Conservation (phyloP, 2,888 invertebrate genomes). For the Ectropis crepuscularia region DNA sequence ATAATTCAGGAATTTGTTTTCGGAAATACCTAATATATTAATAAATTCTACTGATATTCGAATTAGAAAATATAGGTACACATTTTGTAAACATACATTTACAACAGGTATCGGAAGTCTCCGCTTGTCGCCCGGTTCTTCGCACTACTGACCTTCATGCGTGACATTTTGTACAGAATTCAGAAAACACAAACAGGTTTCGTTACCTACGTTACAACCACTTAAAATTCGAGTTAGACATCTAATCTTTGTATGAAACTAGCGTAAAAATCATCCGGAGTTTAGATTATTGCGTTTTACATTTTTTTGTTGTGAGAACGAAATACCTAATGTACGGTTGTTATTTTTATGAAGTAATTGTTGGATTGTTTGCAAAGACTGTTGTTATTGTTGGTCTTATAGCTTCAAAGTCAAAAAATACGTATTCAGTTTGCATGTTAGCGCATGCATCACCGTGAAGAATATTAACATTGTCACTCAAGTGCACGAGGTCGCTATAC, state of each 20-base stretch:
- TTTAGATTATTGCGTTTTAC: conserved; percentile 2
- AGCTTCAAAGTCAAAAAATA: conserved; percentile 34
- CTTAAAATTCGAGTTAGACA: conserved; percentile 44
- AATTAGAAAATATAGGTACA: background rate
- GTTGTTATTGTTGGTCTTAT: conserved; percentile 2
- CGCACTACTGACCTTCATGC: conserved; percentile 65
- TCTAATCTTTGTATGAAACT: conserved; percentile 29
- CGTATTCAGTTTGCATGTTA: conserved; percentile 27
- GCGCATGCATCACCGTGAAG: conserved; percentile 9
- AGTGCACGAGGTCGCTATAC: conserved; percentile 1
- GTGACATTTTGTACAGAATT: conserved; percentile 63
- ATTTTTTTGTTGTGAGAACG: background rate
- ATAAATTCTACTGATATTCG: background rate
- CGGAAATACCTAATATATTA: background rate
- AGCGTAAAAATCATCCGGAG: conserved; percentile 18
- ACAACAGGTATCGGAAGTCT: conserved; percentile 55
- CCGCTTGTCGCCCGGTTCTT: conserved; percentile 53
- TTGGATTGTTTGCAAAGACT: conserved; percentile 15
- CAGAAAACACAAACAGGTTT: conserved; percentile 64
- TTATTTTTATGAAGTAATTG: background rate
- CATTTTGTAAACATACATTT: conserved; percentile 14
- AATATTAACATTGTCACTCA: conserved; percentile 8
- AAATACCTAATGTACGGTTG: background rate
- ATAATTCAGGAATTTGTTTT: too few relatives aligned
- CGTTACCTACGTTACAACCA: conserved; percentile 44